Percentiles rank a stretch among this genome's conserved stretches.
Evolutionary conservation across 30 jellyfish, hydroid and myxozoan genomes (phyloP).

Genomic region (Nemopilema nomurai): DNA sequence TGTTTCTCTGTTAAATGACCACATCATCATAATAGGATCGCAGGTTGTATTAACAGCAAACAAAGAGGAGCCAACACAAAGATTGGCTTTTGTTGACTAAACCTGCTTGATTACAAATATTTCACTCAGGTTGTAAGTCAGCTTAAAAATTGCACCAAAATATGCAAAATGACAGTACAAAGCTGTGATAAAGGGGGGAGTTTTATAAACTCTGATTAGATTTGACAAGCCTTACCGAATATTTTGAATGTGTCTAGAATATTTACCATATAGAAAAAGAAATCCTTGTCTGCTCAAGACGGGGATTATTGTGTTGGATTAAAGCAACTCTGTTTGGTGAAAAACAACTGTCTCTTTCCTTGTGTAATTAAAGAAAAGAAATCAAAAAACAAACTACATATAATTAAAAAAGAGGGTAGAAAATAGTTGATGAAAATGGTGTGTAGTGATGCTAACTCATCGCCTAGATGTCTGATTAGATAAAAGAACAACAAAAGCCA

Average conservation of each 20-base stretch:
- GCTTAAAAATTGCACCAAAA: too few relatives aligned
- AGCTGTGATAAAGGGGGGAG: too few relatives aligned
- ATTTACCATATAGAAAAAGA: neutral
- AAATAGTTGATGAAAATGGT: too few relatives aligned
- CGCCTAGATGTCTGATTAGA: too few relatives aligned
- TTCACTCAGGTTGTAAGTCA: neutral
- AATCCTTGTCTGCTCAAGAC: neutral
- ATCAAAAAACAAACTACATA: too few relatives aligned
- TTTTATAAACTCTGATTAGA: too few relatives aligned
- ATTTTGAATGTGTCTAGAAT: neutral
- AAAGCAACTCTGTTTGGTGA: neutral
- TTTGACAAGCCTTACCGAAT: too few relatives aligned
- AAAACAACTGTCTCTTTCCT: neutral
- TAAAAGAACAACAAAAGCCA: too few relatives aligned
- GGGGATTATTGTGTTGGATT: neutral
- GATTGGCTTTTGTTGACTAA: neutral
- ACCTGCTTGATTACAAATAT: neutral
- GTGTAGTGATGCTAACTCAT: too few relatives aligned
- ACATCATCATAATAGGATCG: neutral
- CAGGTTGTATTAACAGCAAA: neutral
- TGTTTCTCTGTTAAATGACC: neutral
- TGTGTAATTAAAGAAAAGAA: too few relatives aligned
- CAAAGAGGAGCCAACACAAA: neutral
- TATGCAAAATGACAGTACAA: too few relatives aligned
- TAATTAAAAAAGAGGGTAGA: too few relatives aligned